Base-by-base conservation (phyloP, 2,888 invertebrate genomes). In the Enchytraeus crypticus region DNA sequence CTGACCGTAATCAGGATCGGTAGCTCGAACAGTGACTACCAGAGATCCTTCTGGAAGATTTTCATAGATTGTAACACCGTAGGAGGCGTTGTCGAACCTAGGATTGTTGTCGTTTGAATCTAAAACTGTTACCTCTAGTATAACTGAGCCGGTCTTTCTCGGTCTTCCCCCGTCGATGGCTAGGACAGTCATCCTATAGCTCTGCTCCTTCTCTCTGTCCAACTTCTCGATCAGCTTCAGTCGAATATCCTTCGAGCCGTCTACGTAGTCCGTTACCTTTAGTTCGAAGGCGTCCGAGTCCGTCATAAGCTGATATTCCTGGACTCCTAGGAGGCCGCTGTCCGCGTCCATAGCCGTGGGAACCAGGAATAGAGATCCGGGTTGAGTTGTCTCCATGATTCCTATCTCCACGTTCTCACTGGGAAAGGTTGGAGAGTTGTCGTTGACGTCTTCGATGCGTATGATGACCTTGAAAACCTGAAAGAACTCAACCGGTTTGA, bases 61-160 rank as follows among this genome's bases (percentile, higher is more conserved):
- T 78, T 88, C 90, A 0, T 92, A 91, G 74, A 88, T 85, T 79
- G 95, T 96, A 49, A 85, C 84, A 3, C 84, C 83, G 67, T 84
- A 61, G 18, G 57, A 27, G 8, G 53, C 33, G 45, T 58, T 29
- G 26, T 51, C 53, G 49, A 77, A 96, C 51, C 87, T 85, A 0
- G 96, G 97, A 0, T 90, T 86, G 79, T 96, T 95, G 79, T 97
- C 97, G 79, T 97, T 97, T 64, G 89, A 88, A 78, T 96, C 96
- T 67, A 88, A 84, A 1, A 97, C 88, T 66, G 85, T 84, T 8
- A 97, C 87, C 21, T 84, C 84, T 76, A 95, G 87, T 53, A 64
- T 64, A 21, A 72, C 67, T n/a, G 74, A 72, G 18, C 74, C 66
- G 60, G 67, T 73, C 32, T 71, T 67, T 33, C 68, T 71, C 23